Evolutionary conservation across 1,140 invertebrate species (phyloP).

Genomic region (Lineus longissimus): DNA sequence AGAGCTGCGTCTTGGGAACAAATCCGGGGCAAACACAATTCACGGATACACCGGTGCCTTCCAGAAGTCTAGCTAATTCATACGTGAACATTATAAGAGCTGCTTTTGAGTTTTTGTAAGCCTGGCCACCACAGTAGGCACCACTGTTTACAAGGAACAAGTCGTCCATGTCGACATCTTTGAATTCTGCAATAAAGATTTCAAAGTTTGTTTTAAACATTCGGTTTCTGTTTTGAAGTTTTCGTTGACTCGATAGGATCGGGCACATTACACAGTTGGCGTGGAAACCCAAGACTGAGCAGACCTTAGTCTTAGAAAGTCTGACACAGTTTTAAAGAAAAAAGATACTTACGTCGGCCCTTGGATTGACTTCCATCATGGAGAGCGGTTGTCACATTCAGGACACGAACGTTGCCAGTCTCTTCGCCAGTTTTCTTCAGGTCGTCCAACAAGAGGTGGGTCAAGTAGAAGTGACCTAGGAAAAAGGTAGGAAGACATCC

Average conservation of each 20-base stretch:
- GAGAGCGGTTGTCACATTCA: constrained; percentile 32
- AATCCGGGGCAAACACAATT: constrained; percentile 39
- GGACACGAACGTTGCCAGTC: constrained; percentile 30
- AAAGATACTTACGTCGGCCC: constrained; percentile 6
- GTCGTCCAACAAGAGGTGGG: constrained; percentile 55
- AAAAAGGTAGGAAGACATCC: constrained; percentile 46
- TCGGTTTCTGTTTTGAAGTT: neutral
- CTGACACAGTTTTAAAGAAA: neutral
- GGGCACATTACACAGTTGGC: neutral
- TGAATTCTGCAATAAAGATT: neutral
- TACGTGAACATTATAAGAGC: constrained; percentile 38
- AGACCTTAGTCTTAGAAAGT: neutral
- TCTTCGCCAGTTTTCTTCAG: constrained; percentile 30
- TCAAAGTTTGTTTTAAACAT: neutral
- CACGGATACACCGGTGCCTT: constrained; percentile 32
- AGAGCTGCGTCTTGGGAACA: constrained; percentile 29
- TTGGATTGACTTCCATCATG: constrained; percentile 28
- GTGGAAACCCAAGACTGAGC: neutral
- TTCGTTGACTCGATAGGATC: neutral
- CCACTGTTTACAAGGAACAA: constrained; percentile 32
- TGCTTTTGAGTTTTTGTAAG: constrained; percentile 42
- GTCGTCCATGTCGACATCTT: constrained; percentile 33
- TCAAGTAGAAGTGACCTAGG: constrained; percentile 79
- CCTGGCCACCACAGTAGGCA: constrained; percentile 27
- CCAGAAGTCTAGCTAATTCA: constrained; percentile 29